phyloP scores from a whole-genome alignment of 2,113 vertebrate genomes.

The Meles meles region DNA sequence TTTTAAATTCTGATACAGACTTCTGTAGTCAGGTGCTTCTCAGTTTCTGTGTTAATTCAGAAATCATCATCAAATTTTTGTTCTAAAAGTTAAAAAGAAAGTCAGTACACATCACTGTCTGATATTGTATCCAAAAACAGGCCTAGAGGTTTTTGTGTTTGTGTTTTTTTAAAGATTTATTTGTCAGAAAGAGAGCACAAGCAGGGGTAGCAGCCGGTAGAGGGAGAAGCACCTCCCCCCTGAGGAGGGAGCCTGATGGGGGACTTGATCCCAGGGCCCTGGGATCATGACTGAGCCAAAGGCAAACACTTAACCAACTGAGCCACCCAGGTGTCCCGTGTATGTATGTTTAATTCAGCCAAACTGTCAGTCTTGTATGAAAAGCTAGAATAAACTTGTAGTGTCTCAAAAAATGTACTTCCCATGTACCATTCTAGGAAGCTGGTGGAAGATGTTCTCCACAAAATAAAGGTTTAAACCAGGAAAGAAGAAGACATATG shows the following conservation, averaged over 20 bases:
- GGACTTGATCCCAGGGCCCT: no score
- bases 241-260: no score
- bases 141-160: not conserved
- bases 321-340: no score
- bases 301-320: no score
- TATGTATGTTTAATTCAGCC: not conserved
- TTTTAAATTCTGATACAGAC: not conserved
- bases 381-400: not conserved
- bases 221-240: no score
- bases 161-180: not conserved
- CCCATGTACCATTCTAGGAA: not conserved
- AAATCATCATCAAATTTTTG: slow-evolving; percentile 22
- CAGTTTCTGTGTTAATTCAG: slow-evolving; percentile 1
- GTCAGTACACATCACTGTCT: not conserved
- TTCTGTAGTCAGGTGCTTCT: not conserved
- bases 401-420: not conserved
- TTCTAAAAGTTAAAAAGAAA: not conserved
- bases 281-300: no score
- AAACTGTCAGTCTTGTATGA: not conserved
- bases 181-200: no score
- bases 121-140: not conserved
- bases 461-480: not conserved
- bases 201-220: no score
- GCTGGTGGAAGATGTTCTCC: not conserved
- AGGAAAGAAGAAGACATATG: not conserved